These are phyloP conservation scores for Cladopsammia gracilis DNA, from an alignment of 64 coral and sea anemone species.

Conservation along the genomic window DNA sequence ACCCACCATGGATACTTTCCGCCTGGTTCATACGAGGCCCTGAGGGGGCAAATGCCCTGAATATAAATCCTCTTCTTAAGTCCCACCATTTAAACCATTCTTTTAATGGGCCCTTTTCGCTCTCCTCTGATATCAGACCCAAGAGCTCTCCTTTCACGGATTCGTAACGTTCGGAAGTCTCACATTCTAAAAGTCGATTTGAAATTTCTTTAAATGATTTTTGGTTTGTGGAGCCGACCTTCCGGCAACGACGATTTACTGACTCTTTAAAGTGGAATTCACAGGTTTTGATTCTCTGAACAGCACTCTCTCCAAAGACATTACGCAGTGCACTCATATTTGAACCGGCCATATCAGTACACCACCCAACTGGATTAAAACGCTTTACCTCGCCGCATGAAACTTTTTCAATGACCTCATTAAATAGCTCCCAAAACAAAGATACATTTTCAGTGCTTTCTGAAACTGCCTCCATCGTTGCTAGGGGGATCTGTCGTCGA, in stretches of 20 bases:
- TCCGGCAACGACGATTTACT: not conserved
- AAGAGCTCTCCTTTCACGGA: conserved; percentile 1
- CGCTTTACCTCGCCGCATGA: not conserved
- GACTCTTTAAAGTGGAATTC: conserved; percentile 62
- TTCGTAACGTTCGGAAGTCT: conserved; percentile 24
- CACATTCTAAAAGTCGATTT: conserved; percentile 44
- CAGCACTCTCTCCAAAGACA: conserved; percentile 26
- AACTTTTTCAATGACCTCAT: conserved; percentile 53
- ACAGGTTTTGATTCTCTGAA: conserved; percentile 60
- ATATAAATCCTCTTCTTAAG: not conserved
- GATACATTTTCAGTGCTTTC: conserved; percentile 51
- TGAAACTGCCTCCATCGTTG: conserved; percentile 50
- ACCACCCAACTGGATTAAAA: conserved; percentile 56
- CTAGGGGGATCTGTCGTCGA: conserved; percentile 51
- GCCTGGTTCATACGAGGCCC: conserved; percentile 43
- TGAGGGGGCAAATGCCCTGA: conserved; percentile 40
- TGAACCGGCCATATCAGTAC: conserved; percentile 43
- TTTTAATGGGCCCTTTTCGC: not conserved
- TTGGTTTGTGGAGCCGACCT: not conserved
- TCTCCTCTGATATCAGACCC: not conserved
- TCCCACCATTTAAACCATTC: conserved; percentile 50
- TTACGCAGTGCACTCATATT: conserved; percentile 49
- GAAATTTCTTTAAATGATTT: conserved; percentile 35
- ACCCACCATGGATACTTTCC: conserved; percentile 17
- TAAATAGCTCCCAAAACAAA: conserved; percentile 65